These are phyloP conservation scores for Choloepus didactylus DNA, from an alignment of 2,797 vertebrate genomes.

Conservation along the genomic window DNA sequence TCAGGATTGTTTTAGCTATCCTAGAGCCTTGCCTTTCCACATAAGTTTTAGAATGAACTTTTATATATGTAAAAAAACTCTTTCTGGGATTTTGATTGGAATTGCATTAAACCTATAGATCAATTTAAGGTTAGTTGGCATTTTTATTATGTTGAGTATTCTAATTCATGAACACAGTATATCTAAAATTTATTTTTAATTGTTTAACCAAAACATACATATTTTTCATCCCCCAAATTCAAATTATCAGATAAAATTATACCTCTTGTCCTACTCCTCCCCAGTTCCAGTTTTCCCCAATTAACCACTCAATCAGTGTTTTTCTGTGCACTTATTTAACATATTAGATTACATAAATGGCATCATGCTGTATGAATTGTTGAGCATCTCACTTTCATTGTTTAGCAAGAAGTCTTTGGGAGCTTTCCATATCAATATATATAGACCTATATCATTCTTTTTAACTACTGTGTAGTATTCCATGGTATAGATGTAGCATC, in stretches of 20 bases:
- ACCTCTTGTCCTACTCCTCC: neutral
- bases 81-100: neutral
- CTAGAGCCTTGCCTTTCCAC: neutral
- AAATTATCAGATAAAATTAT: neutral
- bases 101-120: neutral
- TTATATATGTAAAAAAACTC: neutral
- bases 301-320: neutral
- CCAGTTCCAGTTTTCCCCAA: neutral
- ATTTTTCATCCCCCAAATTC: neutral
- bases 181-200: neutral
- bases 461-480: neutral
- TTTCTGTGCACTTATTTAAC: neutral
- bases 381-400: neutral
- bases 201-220: neutral
- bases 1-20: neutral
- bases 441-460: neutral
- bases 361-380: neutral
- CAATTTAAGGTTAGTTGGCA: neutral
- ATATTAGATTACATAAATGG: neutral
- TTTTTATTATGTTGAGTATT: neutral
- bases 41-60: neutral
- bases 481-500: too few species aligned
- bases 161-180: neutral
- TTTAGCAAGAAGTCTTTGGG: neutral
- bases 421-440: neutral